Evolutionary conservation across 1,140 invertebrate species (phyloP), one percentile per base, ranked within the genome.

Genomic region (Euwallacea similis): DNA sequence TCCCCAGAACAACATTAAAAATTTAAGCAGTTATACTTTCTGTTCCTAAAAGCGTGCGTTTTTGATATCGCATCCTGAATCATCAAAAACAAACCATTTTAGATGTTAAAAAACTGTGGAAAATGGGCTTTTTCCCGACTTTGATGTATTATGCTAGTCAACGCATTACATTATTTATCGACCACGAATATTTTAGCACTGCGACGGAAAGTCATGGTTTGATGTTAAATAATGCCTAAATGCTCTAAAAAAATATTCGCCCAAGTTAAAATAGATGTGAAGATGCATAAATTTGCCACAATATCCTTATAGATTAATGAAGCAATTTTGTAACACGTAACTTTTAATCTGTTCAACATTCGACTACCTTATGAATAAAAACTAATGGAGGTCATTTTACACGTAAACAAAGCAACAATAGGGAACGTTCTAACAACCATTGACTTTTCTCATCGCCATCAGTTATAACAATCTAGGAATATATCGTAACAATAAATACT

Each of bases 121-220:
- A 63, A 63, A 63, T 63, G 11, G 43, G 61, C 61, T 50, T 63
- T 61, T 63, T 47, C 61, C 61, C 61, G 61, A 63, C 61, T 63
- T 63, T 63, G 61, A 63, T 63, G 44, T 47, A 63, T 63, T 63
- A 63, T 41, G 2, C 44, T 16, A 50, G 61, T 46, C 61, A 63
- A 63, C 44, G 61, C 43, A 63, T 63, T 63, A 50, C 61, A 63
- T 63, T 63, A 63, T 63, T 63, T 63, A 63, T 63, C 61, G 61
- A 50, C 61, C 61, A 16, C 13, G 42, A 63, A 63, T 63, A 63
- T 63, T 63, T 63, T 63, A 63, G 43, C 44, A 50, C 16, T 63
- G 44, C 61, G 44, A 47, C 61, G 41, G 44, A 63, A 63, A 63
- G 61, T 63, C 59, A 61, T 10, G 21, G 44, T 47, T 42, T 47